Evolutionary conservation across 1,140 invertebrate species (phyloP).

Genomic region (Drosophila kurseongensis): DNA sequence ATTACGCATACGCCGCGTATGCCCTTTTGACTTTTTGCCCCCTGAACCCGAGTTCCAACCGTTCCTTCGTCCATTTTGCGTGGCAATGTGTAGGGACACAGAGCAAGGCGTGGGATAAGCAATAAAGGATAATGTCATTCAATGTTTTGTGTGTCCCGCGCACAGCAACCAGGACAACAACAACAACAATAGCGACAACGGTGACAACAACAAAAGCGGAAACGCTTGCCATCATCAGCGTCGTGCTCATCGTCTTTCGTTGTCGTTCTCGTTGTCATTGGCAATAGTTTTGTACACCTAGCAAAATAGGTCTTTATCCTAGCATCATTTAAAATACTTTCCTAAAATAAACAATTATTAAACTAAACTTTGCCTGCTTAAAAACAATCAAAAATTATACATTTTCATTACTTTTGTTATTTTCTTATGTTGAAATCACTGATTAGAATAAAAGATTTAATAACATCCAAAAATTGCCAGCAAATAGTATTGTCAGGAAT

Average conservation of each 20-base stretch:
- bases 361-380: no score
- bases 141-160: slow-evolving; percentile 76
- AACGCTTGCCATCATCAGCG: slow-evolving; percentile 78
- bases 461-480: no score
- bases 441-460: no score
- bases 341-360: no score
- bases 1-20: slow-evolving; percentile 77
- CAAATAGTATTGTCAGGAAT: no score
- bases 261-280: slow-evolving; percentile 64
- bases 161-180: slow-evolving; percentile 26
- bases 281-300: slow-evolving; percentile 63
- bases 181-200: slow-evolving; percentile 20
- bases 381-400: no score
- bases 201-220: slow-evolving; percentile 58
- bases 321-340: no score
- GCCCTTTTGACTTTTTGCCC: slow-evolving; percentile 76
- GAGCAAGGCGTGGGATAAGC: slow-evolving; percentile 77
- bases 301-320: not conserved
- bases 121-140: slow-evolving; percentile 84
- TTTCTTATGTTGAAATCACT: no score
- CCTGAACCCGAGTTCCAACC: slow-evolving; percentile 16
- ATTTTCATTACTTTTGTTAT: no score
- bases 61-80: slow-evolving; percentile 51
- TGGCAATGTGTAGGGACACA: slow-evolving; percentile 55
- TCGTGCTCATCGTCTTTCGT: slow-evolving; percentile 60